Conservation (phyloP, 2,888 invertebrate genomes). For the Caenorhabditis zanzibari region DNA sequence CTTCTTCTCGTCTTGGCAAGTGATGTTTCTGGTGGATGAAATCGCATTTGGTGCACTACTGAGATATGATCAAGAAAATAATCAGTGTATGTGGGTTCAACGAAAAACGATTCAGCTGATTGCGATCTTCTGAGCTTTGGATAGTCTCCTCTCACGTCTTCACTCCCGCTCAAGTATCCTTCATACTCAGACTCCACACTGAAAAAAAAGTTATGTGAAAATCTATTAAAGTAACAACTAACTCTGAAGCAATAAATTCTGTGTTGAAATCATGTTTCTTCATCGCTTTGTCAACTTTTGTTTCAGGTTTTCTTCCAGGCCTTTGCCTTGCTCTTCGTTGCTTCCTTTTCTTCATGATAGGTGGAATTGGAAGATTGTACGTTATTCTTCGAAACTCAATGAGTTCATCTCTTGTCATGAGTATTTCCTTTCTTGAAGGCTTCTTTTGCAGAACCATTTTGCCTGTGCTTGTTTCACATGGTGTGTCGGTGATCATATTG, state of each 20-base stretch:
- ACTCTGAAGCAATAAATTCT: slow-evolving; percentile 15
- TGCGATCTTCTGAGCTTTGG: slow-evolving; percentile 11
- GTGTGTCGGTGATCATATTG: not conserved
- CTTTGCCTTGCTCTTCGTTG: slow-evolving; percentile 21
- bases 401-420: not conserved
- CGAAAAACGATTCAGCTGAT: slow-evolving; percentile 8
- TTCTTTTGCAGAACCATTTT: not conserved
- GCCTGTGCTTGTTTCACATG: not conserved
- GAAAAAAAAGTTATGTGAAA: slow-evolving; percentile 6
- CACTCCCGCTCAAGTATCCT: slow-evolving; percentile 8
- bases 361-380: not conserved
- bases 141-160: not conserved
- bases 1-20: not conserved
- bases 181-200: slow-evolving; percentile 30
- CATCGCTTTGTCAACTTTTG: not conserved
- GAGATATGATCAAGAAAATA: not conserved
- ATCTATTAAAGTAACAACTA: not conserved
- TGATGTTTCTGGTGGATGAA: not conserved
- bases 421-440: not conserved
- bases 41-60: not conserved
- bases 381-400: not conserved
- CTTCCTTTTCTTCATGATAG: not conserved
- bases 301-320: slow-evolving; percentile 16
- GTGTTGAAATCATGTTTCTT: slow-evolving; percentile 11
- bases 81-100: not conserved